phyloP scores from a whole-genome alignment of 2,797 vertebrate genomes.

The Amphiprion clarkii region DNA sequence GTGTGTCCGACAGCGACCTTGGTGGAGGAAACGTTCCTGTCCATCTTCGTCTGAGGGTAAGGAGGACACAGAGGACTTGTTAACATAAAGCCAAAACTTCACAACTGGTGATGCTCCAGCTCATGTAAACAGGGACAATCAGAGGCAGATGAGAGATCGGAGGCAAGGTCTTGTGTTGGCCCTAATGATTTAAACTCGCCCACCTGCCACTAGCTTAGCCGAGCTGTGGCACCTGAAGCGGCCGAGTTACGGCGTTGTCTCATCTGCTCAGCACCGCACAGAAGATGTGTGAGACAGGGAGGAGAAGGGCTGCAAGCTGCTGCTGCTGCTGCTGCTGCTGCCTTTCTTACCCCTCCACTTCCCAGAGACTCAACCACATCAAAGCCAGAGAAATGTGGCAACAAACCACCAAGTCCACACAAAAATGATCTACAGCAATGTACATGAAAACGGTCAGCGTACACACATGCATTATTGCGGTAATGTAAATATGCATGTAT shows the following conservation, averaged over 20 bases:
- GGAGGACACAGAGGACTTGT: constrained; percentile 45
- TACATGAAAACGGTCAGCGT: background rate
- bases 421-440: background rate
- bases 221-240: constrained; percentile 56
- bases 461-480: constrained; percentile 1
- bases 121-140: constrained; percentile 71
- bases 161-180: constrained; percentile 51
- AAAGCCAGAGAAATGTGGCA: constrained; percentile 18
- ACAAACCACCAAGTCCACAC: background rate
- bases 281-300: constrained; percentile 45
- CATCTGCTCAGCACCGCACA: constrained; percentile 58
- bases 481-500: background rate
- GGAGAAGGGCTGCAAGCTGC: constrained; percentile 43
- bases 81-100: constrained; percentile 35
- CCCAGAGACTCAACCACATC: constrained; percentile 21
- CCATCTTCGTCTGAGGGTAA: constrained; percentile 84
- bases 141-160: constrained; percentile 52
- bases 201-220: constrained; percentile 63
- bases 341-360: constrained; percentile 29
- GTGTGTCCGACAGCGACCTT: constrained; percentile 86
- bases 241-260: constrained; percentile 61
- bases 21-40: constrained; percentile 85
- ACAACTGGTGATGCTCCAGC: constrained; percentile 56
- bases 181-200: constrained; percentile 58
- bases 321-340: constrained; percentile 17